Percentiles rank a stretch among this genome's conserved stretches.
Evolutionary conservation across 2,888 invertebrate genomes (phyloP).

Genomic region (Ophion ventricosus): DNA sequence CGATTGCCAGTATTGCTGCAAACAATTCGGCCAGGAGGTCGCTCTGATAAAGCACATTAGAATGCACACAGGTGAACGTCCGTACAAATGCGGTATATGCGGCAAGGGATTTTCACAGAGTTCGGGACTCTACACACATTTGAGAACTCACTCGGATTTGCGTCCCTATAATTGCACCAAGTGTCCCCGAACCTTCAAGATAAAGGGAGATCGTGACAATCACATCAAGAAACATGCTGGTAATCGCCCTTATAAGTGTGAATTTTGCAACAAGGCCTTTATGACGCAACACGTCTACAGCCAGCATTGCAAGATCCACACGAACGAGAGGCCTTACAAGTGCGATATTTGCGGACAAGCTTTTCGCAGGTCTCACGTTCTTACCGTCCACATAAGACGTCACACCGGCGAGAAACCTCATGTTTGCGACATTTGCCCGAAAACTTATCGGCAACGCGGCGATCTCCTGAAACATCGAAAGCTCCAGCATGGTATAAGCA

Average conservation of each 20-base stretch:
- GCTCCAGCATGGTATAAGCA: slow-evolving; percentile 57
- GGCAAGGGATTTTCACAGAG: slow-evolving; percentile 65
- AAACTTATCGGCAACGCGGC: slow-evolving; percentile 67
- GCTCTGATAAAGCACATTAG: slow-evolving; percentile 65
- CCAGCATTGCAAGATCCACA: slow-evolving; percentile 70
- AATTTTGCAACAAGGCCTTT: slow-evolving; percentile 66
- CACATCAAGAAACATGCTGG: slow-evolving; percentile 67
- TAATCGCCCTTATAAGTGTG: slow-evolving; percentile 67
- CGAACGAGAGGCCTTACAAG: slow-evolving; percentile 67
- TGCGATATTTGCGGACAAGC: slow-evolving; percentile 66
- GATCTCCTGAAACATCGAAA: slow-evolving; percentile 65
- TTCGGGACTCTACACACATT: slow-evolving; percentile 65
- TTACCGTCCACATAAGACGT: slow-evolving; percentile 65
- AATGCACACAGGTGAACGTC: slow-evolving; percentile 66
- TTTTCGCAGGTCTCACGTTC: slow-evolving; percentile 64
- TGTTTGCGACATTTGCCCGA: slow-evolving; percentile 64
- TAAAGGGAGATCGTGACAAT: slow-evolving; percentile 67
- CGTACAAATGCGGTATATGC: slow-evolving; percentile 57
- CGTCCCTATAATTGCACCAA: slow-evolving; percentile 64
- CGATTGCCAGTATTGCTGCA: slow-evolving; percentile 65
- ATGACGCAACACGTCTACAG: slow-evolving; percentile 69
- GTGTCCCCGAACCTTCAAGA: slow-evolving; percentile 66
- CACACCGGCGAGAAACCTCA: slow-evolving; percentile 69
- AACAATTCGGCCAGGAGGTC: slow-evolving; percentile 61
- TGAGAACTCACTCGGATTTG: slow-evolving; percentile 65